Percentiles rank a stretch among this genome's conserved stretches.
Evolutionary conservation across 2,888 invertebrate species (phyloP).

Genomic region (Luperina nickerlii): DNA sequence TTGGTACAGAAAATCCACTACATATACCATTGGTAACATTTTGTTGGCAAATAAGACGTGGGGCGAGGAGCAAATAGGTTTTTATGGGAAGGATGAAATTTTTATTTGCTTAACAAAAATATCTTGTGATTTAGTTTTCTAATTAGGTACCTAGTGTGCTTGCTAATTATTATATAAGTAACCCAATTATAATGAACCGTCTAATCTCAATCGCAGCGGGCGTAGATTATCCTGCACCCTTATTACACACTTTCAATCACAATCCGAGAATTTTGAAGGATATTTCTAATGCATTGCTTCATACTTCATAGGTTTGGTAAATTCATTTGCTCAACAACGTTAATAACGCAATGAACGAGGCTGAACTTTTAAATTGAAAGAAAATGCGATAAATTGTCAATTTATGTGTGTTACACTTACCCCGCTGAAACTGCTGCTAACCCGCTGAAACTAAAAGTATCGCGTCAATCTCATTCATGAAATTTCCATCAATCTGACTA

Average conservation of each 20-base stretch:
- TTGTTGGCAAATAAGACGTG: not conserved
- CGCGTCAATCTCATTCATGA: not conserved
- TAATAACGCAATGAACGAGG: too few species aligned
- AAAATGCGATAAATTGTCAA: not conserved
- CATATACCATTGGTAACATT: not conserved
- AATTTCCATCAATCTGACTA: not conserved
- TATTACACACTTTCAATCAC: not conserved
- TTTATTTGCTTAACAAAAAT: not conserved
- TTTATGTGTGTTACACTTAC: not conserved
- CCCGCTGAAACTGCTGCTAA: not conserved
- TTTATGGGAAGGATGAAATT: not conserved
- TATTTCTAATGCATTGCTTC: too few species aligned
- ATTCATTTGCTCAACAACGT: too few species aligned
- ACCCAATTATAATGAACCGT: not conserved
- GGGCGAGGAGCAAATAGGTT: not conserved
- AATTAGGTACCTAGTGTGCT: not conserved
- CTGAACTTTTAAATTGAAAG: not conserved
- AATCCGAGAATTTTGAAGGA: too few species aligned
- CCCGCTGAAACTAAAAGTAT: not conserved
- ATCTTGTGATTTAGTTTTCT: not conserved
- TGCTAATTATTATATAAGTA: not conserved
- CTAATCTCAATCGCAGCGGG: not conserved
- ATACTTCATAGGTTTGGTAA: too few species aligned
- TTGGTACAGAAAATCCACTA: constrained; percentile 24
- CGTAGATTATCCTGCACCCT: not conserved